A percentile compares a stretch with the other conserved stretches of the same genome.
Conservation (phyloP, 2,888 invertebrate genomes). For the Aplocera efformata region DNA sequence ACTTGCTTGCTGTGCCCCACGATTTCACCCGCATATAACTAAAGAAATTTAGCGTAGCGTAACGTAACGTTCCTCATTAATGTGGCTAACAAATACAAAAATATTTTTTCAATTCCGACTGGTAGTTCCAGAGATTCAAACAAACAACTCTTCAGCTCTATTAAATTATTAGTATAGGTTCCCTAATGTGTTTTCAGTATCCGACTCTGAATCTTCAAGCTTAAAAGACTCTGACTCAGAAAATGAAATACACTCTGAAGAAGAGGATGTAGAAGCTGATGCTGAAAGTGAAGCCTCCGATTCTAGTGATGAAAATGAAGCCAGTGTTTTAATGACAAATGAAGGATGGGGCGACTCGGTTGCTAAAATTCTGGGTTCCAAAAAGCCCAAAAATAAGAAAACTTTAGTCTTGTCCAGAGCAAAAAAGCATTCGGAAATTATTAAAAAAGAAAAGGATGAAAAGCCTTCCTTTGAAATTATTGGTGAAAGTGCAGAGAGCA, state of each 20-base stretch:
- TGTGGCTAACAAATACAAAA: background rate
- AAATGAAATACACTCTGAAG: conserved; percentile 39
- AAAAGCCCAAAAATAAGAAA: conserved; percentile 87
- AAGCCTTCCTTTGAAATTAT: conserved; percentile 85
- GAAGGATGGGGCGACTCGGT: conserved; percentile 91
- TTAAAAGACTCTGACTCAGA: conserved; percentile 48
- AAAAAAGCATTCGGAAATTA: conserved; percentile 83
- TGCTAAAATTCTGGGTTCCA: conserved; percentile 87
- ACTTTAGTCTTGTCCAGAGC: conserved; percentile 89
- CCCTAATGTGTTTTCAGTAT: conserved; percentile 35
- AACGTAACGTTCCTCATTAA: too few relatives aligned
- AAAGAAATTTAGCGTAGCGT: too few relatives aligned
- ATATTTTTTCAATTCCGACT: conserved; percentile 3
- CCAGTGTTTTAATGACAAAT: conserved; percentile 68
- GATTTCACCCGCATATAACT: too few relatives aligned
- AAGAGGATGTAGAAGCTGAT: conserved; percentile 35
- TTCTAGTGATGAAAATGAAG: conserved; percentile 18
- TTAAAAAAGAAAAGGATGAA: conserved; percentile 64
- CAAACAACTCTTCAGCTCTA: too few relatives aligned
- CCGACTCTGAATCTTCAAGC: conserved; percentile 51
- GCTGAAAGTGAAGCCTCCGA: conserved; percentile 36
- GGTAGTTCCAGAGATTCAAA: too few relatives aligned
- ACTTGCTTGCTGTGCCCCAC: too few relatives aligned
- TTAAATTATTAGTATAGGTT: too few relatives aligned
- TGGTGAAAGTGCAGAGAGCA: conserved; percentile 75